Evolutionary conservation across 2,797 vertebrate species (phyloP).

Genomic region (Limnodromus scolopaceus): DNA sequence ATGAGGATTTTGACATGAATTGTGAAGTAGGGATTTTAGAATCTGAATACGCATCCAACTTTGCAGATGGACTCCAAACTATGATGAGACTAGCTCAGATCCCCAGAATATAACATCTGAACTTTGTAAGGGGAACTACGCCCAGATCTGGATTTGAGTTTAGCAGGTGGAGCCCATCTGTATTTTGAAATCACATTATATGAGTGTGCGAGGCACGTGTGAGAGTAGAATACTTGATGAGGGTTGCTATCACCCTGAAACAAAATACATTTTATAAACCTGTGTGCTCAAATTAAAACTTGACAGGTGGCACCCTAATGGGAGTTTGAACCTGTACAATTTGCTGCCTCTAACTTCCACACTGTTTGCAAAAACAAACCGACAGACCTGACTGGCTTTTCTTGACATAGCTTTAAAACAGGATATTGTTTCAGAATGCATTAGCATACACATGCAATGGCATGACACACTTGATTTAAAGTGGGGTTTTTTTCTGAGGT

Average conservation of each 20-base stretch:
- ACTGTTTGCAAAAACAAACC: not conserved
- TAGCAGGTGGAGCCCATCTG: conserved; percentile 33
- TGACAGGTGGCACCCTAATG: conserved; percentile 66
- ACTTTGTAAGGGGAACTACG: not conserved
- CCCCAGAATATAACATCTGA: not conserved
- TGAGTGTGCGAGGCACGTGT: not conserved
- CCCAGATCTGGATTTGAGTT: not conserved
- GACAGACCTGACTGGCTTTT: not conserved
- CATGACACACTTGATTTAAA: conserved; percentile 30
- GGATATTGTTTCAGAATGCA: conserved; percentile 24
- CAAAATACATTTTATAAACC: conserved; percentile 52
- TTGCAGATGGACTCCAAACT: not conserved
- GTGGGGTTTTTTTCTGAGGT: not conserved
- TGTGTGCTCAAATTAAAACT: conserved; percentile 31
- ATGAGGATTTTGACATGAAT: not conserved
- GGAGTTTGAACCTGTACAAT: conserved; percentile 31
- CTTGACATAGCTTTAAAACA: not conserved
- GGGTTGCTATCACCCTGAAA: conserved; percentile 38
- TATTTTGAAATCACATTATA: conserved; percentile 28
- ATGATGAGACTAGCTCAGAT: not conserved
- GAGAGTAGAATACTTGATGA: conserved; percentile 16
- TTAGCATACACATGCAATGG: conserved; percentile 27
- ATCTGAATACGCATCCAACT: not conserved
- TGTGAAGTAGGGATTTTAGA: not conserved
- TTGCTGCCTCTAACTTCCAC: not conserved